Conservation (phyloP, 35 echinoderm and acorn worm species). For the Eucidaris tribuloides region DNA sequence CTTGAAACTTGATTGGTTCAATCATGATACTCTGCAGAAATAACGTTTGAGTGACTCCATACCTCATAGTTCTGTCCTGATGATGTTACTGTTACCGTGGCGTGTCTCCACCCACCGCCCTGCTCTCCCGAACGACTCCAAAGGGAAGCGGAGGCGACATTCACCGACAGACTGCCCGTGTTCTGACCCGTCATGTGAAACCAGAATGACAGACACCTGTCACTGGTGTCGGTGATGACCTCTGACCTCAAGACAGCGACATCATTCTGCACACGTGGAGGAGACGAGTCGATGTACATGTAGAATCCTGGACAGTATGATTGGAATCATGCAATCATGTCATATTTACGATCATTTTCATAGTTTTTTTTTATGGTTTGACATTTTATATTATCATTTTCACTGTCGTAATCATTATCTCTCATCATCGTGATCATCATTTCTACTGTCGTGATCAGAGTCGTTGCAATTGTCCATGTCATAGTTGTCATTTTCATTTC, state of each 20-base stretch:
- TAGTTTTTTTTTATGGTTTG: not conserved
- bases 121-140: constrained; percentile 40
- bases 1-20: not conserved
- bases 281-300: constrained; percentile 65
- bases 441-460: not conserved
- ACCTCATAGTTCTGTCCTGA: not conserved
- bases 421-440: not conserved
- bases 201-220: constrained; percentile 74
- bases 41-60: no score
- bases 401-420: not conserved
- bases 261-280: constrained; percentile 15
- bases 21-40: no score
- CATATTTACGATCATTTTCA: not conserved
- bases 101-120: constrained; percentile 58
- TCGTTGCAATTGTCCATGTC: not conserved
- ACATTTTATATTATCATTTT: not conserved
- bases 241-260: constrained; percentile 31
- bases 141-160: not conserved
- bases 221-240: constrained; percentile 3
- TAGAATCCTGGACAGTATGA: constrained; percentile 26
- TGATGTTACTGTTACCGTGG: constrained; percentile 10
- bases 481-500: not conserved
- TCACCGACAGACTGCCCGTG: constrained; percentile 3
- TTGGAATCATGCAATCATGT: not conserved
- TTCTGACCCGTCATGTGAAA: constrained; percentile 66